Evolutionary conservation across 92 coral and sea anemone genomes (phyloP).

Genomic region (Scolanthus callimorphus): DNA sequence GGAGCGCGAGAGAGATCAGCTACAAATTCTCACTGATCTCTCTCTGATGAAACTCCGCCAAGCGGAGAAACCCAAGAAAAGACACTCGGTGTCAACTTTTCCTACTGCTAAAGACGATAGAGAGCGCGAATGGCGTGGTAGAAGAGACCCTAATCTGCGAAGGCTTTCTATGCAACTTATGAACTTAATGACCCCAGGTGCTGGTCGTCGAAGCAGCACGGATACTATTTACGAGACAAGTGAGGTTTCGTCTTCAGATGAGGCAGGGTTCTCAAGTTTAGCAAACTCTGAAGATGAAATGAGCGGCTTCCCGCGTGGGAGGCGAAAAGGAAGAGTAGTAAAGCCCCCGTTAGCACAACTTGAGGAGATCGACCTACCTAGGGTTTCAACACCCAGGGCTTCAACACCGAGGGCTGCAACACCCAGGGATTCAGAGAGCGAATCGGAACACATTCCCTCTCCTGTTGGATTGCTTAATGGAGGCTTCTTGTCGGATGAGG

Average conservation of each 20-base stretch:
- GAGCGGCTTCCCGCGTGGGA: background rate
- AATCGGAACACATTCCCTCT: slow-evolving; percentile 9
- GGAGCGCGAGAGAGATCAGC: slow-evolving; percentile 83
- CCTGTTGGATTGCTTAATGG: slow-evolving; percentile 7
- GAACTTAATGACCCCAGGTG: slow-evolving; percentile 53
- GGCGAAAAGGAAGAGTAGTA: background rate
- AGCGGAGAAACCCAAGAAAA: slow-evolving; percentile 70
- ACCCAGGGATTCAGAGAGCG: slow-evolving; percentile 8
- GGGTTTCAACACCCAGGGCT: background rate
- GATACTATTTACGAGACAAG: slow-evolving; percentile 25
- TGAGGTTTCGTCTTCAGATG: slow-evolving; percentile 20
- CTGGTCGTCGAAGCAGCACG: slow-evolving; percentile 26
- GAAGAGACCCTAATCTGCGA: slow-evolving; percentile 54
- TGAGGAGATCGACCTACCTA: background rate
- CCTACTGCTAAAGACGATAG: slow-evolving; percentile 24
- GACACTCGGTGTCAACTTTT: slow-evolving; percentile 51
- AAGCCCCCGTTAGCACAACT: slow-evolving; percentile 5
- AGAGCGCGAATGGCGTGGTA: slow-evolving; percentile 10
- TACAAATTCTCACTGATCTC: slow-evolving; percentile 78
- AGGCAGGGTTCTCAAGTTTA: slow-evolving; percentile 5
- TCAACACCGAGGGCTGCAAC: background rate
- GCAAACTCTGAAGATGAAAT: slow-evolving; percentile 15
- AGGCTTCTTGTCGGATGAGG: background rate
- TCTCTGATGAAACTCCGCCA: slow-evolving; percentile 82
- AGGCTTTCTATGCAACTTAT: slow-evolving; percentile 67